Evolutionary conservation across 1,140 invertebrate genomes (phyloP), one percentile per base, ranked within the genome.

Genomic region (Ips typographus): DNA sequence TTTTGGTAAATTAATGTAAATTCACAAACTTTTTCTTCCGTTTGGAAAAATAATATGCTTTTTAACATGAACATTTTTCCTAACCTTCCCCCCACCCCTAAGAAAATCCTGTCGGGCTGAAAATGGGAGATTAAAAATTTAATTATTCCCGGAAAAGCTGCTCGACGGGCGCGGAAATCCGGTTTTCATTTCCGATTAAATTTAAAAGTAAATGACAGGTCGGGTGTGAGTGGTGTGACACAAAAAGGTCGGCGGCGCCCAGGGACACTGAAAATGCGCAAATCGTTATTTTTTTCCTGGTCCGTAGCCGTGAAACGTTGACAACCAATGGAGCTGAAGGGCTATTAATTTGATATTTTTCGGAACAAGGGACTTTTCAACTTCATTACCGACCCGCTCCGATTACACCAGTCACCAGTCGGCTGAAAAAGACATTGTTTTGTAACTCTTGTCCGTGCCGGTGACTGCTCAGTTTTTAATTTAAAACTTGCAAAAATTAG

Each of bases 201-300:
- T 65, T 65, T 65, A 65, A 65, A 65, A 65, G 51, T 56, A 65
- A 65, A 42, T 65, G 63, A 65, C 63, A 65, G 63, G 51, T 65
- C 53, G 52, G 63, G 63, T 43, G 63, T 40, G 63, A 65, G n/a
- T 43, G 63, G 63, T 43, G 63, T 40, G 63, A 65, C 40, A 56
- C 52, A 36, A 53, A 56, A 56, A 65, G 51, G 51, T 37, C 39
- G 37, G 59, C 42, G 44, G 36, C 47, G 61, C 47, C 41, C 40
- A 40, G 51, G 8, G 44, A 37, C 38, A 56, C 59, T 61, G 59
- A 47, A 61, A 61, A 61, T 61, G 59, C 59, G 41, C 59, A 47
- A 61, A 61, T 36, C 40, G 59, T 49, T 58, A 38, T 49, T 61
- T 61, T 61, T 47, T 61, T 49, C 59, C 7, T 8, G 5, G 41